Evolutionary conservation across 2,113 vertebrate species (phyloP).

Genomic region (Dipodomys spectabilis): DNA sequence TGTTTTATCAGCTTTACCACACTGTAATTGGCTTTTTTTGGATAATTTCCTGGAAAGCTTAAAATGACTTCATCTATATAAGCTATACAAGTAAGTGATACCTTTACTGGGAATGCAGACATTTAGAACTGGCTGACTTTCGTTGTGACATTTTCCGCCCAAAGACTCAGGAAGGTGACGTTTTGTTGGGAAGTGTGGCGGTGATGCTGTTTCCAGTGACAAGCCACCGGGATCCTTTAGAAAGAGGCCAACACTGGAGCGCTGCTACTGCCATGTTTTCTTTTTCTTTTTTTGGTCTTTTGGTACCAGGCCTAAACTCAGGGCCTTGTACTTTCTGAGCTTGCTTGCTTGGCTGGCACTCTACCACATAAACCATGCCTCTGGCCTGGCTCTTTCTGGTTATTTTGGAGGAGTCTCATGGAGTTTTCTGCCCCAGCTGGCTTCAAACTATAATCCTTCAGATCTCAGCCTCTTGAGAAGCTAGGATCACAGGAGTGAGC

Average conservation of each 20-base stretch:
- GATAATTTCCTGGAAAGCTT: conserved; percentile 68
- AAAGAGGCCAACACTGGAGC: conserved; percentile 77
- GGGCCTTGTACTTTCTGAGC: no score
- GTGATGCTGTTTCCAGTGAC: conserved; percentile 76
- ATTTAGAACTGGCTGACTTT: conserved; percentile 72
- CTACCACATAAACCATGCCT: no score
- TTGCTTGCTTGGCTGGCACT: no score
- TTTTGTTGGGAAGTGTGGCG: conserved; percentile 78
- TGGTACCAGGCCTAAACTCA: no score
- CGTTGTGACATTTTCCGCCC: conserved; percentile 75
- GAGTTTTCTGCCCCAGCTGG: no score
- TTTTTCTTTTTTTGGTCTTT: no score
- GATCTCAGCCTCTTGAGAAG: background rate
- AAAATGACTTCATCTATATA: conserved; percentile 70
- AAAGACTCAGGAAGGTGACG: conserved; percentile 72
- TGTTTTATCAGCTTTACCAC: conserved; percentile 59
- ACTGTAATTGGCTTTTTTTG: conserved; percentile 48
- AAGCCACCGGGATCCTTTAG: conserved; percentile 68
- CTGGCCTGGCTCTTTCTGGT: no score
- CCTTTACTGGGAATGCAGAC: conserved; percentile 70
- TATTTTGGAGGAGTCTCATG: no score
- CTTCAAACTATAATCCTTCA: no score
- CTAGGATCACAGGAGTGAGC: conserved; percentile 34
- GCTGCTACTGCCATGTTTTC: background rate
- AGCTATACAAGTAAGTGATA: conserved; percentile 70